Evolutionary conservation across 2,888 invertebrate species (phyloP).

Genomic region (Lagria hirta): DNA sequence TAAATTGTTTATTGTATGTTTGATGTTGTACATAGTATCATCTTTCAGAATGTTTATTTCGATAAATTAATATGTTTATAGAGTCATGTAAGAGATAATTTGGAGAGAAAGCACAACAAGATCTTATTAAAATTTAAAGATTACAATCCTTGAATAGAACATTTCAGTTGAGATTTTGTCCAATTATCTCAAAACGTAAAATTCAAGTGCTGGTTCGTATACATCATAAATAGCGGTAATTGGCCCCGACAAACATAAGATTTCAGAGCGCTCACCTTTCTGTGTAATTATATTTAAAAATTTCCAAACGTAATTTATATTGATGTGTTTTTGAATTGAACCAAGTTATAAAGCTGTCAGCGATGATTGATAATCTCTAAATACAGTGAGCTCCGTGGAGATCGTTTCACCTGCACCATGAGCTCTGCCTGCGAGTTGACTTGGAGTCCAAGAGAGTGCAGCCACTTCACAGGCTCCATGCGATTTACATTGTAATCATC

Average conservation of each 20-base stretch:
- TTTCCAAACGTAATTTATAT: constrained; percentile 47
- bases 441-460: constrained; percentile 10
- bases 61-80: no score
- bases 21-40: no score
- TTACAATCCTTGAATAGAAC: no score
- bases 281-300: constrained; percentile 46
- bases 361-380: constrained; percentile 48
- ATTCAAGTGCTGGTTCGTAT: constrained; percentile 28
- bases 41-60: no score
- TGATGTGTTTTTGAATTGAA: constrained; percentile 47
- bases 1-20: no score
- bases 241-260: constrained; percentile 43
- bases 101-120: no score
- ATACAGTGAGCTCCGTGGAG: constrained; percentile 36
- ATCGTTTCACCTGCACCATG: constrained; percentile 29
- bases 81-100: no score
- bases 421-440: constrained; percentile 17
- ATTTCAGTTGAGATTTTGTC: constrained; percentile 10
- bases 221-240: constrained; percentile 40
- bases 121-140: no score
- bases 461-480: constrained; percentile 20
- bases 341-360: constrained; percentile 49
- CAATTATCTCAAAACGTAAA: constrained; percentile 32
- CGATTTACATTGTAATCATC: constrained; percentile 43
- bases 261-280: constrained; percentile 39